Conservation (phyloP, 2,888 invertebrate genomes). For the Hydraecia micacea region DNA sequence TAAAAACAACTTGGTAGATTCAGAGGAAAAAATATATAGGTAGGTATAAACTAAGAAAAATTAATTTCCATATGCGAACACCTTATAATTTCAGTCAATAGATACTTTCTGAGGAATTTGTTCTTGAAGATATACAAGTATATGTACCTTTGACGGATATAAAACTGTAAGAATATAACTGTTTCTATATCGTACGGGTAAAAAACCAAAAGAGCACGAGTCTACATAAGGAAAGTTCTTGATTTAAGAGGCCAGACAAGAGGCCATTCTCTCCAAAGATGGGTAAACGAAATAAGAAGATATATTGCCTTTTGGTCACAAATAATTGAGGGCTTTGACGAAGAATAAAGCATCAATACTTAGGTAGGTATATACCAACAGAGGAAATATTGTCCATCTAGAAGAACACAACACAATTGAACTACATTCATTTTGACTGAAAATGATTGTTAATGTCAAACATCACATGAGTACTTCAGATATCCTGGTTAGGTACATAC, state of each 20-base stretch:
- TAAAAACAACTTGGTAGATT: background rate
- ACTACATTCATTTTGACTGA: background rate
- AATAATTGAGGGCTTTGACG: background rate
- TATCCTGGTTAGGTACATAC: slow-evolving; percentile 3
- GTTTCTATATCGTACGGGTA: background rate
- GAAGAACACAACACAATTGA: background rate
- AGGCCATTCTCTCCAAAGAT: slow-evolving; percentile 12
- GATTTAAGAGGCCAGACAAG: background rate
- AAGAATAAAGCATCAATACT: background rate
- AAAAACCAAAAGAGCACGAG: background rate
- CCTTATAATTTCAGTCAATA: background rate
- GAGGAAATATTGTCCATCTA: background rate
- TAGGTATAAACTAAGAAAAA: background rate
- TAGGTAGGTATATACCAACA: background rate
- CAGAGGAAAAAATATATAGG: background rate
- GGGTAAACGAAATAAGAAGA: background rate
- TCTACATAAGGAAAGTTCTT: background rate
- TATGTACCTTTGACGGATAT: background rate
- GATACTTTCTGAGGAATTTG: background rate
- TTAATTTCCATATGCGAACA: too few relatives aligned
- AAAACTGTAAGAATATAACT: background rate
- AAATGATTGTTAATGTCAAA: background rate
- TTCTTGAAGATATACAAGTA: background rate
- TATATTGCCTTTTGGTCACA: background rate
- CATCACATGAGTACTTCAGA: background rate